Evolutionary conservation across 2,113 vertebrate species (phyloP).

Genomic region (Mungos mungo): DNA sequence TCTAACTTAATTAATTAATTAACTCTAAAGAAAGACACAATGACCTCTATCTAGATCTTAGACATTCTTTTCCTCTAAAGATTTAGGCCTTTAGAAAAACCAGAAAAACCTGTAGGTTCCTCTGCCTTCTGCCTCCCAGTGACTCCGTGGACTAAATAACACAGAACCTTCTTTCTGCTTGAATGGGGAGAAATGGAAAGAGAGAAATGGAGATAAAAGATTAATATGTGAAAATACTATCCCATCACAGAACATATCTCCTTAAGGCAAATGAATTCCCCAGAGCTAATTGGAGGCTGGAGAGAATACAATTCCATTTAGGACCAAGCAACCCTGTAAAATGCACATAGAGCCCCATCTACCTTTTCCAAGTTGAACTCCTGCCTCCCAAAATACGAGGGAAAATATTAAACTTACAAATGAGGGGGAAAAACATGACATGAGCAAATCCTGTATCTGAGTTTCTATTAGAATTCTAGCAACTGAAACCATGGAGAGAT

Average conservation of each 20-base stretch:
- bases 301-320: not conserved
- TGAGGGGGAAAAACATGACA: not conserved
- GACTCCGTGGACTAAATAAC: not conserved
- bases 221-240: not conserved
- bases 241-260: not conserved
- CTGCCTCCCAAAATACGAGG: not conserved
- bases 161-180: not conserved
- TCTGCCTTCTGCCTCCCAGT: not conserved
- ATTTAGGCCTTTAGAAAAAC: not conserved
- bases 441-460: not conserved
- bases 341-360: not conserved
- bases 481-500: not conserved
- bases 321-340: not conserved
- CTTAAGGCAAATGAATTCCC: not conserved
- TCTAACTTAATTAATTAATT: too few relatives aligned
- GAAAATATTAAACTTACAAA: not conserved
- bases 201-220: not conserved
- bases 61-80: not conserved
- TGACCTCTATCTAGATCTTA: not conserved
- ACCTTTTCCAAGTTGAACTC: not conserved
- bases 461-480: not conserved
- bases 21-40: too few relatives aligned
- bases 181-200: not conserved
- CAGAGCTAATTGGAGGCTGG: not conserved
- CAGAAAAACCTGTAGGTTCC: not conserved